Evolutionary conservation across 1,140 invertebrate genomes (phyloP).

Genomic region (Dryas iulia): DNA sequence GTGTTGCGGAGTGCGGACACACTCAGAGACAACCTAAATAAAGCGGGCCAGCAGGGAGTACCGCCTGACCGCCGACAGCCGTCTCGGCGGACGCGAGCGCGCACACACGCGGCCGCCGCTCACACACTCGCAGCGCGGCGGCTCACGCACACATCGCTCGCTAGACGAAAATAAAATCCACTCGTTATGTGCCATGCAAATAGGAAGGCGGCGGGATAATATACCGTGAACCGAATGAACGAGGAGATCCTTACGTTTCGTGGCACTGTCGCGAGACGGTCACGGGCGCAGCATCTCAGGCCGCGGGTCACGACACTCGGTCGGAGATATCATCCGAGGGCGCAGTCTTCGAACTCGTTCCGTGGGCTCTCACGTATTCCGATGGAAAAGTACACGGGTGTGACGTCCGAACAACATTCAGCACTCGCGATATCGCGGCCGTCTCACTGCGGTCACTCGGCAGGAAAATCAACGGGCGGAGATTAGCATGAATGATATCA

Average conservation of each 20-base stretch:
- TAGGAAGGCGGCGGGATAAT: constrained; percentile 70
- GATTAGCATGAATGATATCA: constrained; percentile 76
- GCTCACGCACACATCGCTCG: constrained; percentile 56
- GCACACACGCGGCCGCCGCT: constrained; percentile 40
- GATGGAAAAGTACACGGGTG: constrained; percentile 67
- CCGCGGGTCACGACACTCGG: constrained; percentile 60
- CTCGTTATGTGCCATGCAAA: constrained; percentile 77
- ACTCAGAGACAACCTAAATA: constrained; percentile 78
- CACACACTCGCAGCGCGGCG: constrained; percentile 52
- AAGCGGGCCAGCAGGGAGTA: constrained; percentile 70
- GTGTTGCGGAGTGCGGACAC: too few relatives aligned
- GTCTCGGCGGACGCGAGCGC: constrained; percentile 58
- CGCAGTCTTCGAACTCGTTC: constrained; percentile 67
- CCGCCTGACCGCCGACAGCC: constrained; percentile 59
- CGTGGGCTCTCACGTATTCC: constrained; percentile 55
- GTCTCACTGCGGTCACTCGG: constrained; percentile 69
- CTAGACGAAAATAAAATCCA: constrained; percentile 79
- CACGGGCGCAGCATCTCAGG: constrained; percentile 76
- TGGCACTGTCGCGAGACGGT: constrained; percentile 76
- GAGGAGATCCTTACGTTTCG: constrained; percentile 77
- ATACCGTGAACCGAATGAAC: constrained; percentile 64
- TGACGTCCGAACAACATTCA: constrained; percentile 69
- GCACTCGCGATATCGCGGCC: constrained; percentile 66
- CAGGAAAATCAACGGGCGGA: constrained; percentile 73
- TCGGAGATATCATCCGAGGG: constrained; percentile 68